Evolutionary conservation across 2,888 invertebrate species (phyloP).

Genomic region (Agriotes lineatus): DNA sequence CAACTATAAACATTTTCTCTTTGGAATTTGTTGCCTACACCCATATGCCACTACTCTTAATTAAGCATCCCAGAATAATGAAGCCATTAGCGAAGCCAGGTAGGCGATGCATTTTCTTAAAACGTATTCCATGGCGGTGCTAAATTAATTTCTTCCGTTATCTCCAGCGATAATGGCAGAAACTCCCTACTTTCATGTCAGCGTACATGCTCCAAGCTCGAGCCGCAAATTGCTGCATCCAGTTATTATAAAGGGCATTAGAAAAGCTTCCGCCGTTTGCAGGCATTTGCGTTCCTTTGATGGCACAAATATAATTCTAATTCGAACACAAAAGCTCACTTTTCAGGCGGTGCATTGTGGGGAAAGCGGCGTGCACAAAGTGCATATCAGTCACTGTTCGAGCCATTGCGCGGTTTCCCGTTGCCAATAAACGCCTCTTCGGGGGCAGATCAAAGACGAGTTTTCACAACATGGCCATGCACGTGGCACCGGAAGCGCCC

Average conservation of each 20-base stretch:
- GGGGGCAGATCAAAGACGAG: slow-evolving; percentile 20
- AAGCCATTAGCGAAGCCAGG: too few species aligned
- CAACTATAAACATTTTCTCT: too few species aligned
- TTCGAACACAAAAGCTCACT: neutral
- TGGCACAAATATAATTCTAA: neutral
- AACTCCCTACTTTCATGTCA: too few species aligned
- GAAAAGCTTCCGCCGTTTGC: neutral
- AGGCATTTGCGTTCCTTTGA: neutral
- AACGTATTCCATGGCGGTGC: too few species aligned
- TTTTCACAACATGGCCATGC: slow-evolving; percentile 3
- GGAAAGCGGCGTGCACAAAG: neutral
- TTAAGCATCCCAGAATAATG: too few species aligned
- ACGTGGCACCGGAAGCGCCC: slow-evolving; percentile 8
- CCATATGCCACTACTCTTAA: too few species aligned
- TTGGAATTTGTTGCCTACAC: too few species aligned
- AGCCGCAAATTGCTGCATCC: too few species aligned
- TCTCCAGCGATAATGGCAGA: too few species aligned
- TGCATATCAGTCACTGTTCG: slow-evolving; percentile 14
- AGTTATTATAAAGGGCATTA: neutral
- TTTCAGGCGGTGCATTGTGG: neutral
- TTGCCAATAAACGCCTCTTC: slow-evolving; percentile 11
- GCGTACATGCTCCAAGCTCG: too few species aligned
- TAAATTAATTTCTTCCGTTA: too few species aligned
- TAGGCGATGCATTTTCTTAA: too few species aligned
- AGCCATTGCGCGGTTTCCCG: slow-evolving; percentile 11